Conservation (phyloP, 1,140 invertebrate species). For the Helicoverpa zea region DNA sequence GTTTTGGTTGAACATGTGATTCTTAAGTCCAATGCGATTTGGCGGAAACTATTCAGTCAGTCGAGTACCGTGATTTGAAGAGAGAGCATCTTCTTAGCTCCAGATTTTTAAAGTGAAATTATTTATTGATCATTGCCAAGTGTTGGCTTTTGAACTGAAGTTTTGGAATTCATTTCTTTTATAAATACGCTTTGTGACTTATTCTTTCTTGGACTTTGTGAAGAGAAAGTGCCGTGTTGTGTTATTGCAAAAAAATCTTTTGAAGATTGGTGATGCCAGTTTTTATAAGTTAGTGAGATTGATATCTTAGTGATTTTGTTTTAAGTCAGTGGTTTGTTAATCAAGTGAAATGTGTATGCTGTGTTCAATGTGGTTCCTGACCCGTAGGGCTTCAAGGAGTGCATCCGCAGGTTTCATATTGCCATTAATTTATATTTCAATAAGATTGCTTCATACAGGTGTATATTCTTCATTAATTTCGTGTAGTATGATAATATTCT, state of each 20-base stretch:
- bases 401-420: too few species aligned
- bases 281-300: slow-evolving; percentile 2
- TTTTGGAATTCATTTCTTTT: not conserved
- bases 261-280: not conserved
- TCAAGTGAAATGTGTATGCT: too few species aligned
- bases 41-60: not conserved
- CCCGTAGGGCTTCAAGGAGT: too few species aligned
- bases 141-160: not conserved
- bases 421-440: too few species aligned
- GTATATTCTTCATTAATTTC: too few species aligned
- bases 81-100: not conserved
- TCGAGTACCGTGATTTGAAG: not conserved
- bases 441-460: too few species aligned
- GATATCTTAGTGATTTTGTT: not conserved
- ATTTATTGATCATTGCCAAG: not conserved
- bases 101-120: not conserved
- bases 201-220: not conserved
- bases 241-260: not conserved
- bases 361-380: too few species aligned
- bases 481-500: too few species aligned
- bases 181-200: not conserved
- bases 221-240: not conserved
- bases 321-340: too few species aligned
- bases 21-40: not conserved
- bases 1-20: not conserved